These are phyloP conservation scores for Lissocephala sabroskyi DNA, from an alignment of 2,888 invertebrate genomes.

Conservation along the genomic window DNA sequence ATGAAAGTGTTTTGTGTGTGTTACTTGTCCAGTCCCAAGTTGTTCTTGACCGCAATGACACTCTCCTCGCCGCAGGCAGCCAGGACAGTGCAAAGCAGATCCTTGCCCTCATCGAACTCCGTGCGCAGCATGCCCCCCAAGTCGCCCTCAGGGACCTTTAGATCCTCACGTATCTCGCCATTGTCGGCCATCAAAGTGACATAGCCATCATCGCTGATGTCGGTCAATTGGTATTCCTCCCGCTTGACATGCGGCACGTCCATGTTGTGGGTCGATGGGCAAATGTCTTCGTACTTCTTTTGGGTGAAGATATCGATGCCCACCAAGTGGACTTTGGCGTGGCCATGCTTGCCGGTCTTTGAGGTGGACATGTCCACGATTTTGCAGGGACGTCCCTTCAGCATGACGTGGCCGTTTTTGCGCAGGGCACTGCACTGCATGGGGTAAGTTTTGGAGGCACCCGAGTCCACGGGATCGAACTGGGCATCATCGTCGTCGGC, in stretches of 20 bases:
- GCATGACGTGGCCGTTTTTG: slow-evolving; percentile 98
- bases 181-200: slow-evolving; percentile 96
- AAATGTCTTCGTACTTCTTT: slow-evolving; percentile 95
- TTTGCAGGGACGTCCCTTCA: slow-evolving; percentile 98
- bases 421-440: slow-evolving; percentile 99
- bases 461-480: slow-evolving; percentile 94
- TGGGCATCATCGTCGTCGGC: slow-evolving; percentile 72
- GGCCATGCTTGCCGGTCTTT: slow-evolving; percentile 99
- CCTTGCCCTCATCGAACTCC: slow-evolving; percentile 91
- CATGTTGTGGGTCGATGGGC: slow-evolving; percentile 99
- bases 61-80: slow-evolving; percentile 94
- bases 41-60: slow-evolving; percentile 95
- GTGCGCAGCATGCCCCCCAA: slow-evolving; percentile 88
- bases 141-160: slow-evolving; percentile 95
- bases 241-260: slow-evolving; percentile 99
- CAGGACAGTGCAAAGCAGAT: slow-evolving; percentile 92
- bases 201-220: slow-evolving; percentile 92
- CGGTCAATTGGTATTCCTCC: slow-evolving; percentile 96
- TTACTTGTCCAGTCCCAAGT: slow-evolving; percentile 94
- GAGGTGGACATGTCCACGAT: slow-evolving; percentile 99
- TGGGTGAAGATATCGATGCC: slow-evolving; percentile 93
- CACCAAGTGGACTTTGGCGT: slow-evolving; percentile 98
- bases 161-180: slow-evolving; percentile 95
- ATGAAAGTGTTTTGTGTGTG: too few relatives aligned
- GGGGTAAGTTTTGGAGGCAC: slow-evolving; percentile 96